These are phyloP conservation scores for Trilocha varians DNA, from an alignment of 2,888 invertebrate genomes.

Conservation along the genomic window DNA sequence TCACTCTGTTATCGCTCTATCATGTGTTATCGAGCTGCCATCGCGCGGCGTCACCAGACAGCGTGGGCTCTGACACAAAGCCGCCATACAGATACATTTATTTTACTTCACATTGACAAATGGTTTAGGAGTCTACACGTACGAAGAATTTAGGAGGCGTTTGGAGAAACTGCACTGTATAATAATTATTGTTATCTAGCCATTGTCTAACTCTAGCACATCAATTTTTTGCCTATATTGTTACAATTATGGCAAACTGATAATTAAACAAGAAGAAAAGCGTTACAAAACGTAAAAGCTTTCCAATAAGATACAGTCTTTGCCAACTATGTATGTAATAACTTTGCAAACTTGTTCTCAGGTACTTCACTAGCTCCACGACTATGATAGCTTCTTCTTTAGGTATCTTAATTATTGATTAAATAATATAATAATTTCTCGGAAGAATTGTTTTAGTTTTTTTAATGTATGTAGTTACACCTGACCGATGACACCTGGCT, in stretches of 20 bases:
- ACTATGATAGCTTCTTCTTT: too few relatives aligned
- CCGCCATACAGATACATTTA: slow-evolving; percentile 13
- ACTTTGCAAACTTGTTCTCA: too few relatives aligned
- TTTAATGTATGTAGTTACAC: slow-evolving; percentile 9
- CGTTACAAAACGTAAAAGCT: too few relatives aligned
- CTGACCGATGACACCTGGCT: slow-evolving; percentile 23
- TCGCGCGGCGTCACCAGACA: slow-evolving; percentile 20
- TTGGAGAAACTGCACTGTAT: not conserved
- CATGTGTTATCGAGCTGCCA: slow-evolving; percentile 29
- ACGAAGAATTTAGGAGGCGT: not conserved
- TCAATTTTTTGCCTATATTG: not conserved
- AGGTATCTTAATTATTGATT: too few relatives aligned
- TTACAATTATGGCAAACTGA: not conserved
- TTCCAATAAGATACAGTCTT: too few relatives aligned
- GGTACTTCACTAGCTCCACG: too few relatives aligned
- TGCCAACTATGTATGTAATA: too few relatives aligned
- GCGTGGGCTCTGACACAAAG: slow-evolving; percentile 17
- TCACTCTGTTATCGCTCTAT: slow-evolving; percentile 33
- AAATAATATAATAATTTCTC: too few relatives aligned
- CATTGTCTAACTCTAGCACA: not conserved
- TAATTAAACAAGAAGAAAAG: not conserved
- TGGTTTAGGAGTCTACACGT: not conserved
- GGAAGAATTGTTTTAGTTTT: too few relatives aligned
- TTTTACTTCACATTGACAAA: not conserved
- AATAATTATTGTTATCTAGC: not conserved